Conservation (phyloP, 2,797 vertebrate species). For the Anas capensis region DNA sequence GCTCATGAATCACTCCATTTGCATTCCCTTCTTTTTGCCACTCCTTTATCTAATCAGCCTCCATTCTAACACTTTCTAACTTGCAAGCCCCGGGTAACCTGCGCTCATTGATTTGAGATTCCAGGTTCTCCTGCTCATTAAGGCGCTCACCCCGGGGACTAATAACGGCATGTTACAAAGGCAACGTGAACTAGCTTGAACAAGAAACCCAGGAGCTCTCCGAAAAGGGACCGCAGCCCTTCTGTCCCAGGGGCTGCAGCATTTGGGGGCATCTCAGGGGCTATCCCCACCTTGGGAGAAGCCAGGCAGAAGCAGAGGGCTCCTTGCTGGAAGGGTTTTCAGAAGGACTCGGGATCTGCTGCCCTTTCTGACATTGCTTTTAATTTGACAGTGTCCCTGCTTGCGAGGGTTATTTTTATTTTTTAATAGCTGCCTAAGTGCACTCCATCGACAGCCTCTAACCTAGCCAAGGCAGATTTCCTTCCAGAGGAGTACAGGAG, state of each 20-base stretch:
- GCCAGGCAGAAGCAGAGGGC: accelerated
- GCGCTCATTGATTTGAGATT: background rate
- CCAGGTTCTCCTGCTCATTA: background rate
- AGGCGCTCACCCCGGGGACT: background rate
- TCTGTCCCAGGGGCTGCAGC: background rate
- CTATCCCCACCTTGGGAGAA: background rate
- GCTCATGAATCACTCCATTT: conserved; percentile 50
- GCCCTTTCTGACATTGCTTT: conserved; percentile 24
- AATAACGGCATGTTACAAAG: background rate
- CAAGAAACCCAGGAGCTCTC: background rate
- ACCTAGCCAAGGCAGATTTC: background rate
- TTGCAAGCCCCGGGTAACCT: conserved; percentile 7
- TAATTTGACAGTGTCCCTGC: background rate
- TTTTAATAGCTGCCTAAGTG: conserved; percentile 24
- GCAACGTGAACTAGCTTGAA: background rate
- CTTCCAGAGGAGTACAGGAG: background rate
- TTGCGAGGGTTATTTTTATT: conserved; percentile 16
- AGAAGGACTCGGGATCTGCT: background rate
- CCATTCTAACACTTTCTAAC: conserved; percentile 29
- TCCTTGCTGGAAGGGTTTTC: background rate
- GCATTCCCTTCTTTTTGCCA: conserved; percentile 46
- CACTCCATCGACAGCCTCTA: background rate
- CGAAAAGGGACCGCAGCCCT: background rate
- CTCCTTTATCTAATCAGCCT: conserved; percentile 64
- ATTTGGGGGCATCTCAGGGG: background rate